Evolutionary conservation across 2,113 vertebrate species (phyloP).

Genomic region (Mastomys coucha): DNA sequence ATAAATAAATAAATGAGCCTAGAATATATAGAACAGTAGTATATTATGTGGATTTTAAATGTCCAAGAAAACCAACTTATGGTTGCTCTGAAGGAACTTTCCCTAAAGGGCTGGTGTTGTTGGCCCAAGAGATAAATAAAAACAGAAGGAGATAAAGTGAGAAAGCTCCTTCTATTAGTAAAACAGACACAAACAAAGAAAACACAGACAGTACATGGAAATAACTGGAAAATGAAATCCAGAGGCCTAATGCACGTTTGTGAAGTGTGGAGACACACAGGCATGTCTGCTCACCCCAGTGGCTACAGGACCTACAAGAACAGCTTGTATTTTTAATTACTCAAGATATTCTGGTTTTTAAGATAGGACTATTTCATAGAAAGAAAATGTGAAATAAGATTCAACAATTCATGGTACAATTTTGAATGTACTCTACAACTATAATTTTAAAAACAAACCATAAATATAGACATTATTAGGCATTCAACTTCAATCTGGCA

Average conservation of each 20-base stretch:
- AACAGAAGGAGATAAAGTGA: neutral
- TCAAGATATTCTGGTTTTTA: slow-evolving; percentile 33
- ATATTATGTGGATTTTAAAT: neutral
- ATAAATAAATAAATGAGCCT: neutral
- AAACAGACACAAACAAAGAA: neutral
- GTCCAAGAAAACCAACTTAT: neutral
- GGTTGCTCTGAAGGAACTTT: neutral
- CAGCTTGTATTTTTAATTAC: slow-evolving; percentile 25
- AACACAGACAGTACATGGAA: slow-evolving; percentile 7
- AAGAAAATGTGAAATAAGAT: slow-evolving; percentile 18
- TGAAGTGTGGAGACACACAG: neutral
- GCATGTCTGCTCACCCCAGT: neutral
- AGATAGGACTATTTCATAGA: slow-evolving; percentile 29
- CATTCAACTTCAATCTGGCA: slow-evolving; percentile 52
- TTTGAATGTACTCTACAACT: neutral
- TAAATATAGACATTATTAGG: slow-evolving; percentile 26
- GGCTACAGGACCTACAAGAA: neutral
- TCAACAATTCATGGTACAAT: slow-evolving; percentile 20
- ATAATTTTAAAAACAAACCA: slow-evolving; percentile 12
- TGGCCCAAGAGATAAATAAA: slow-evolving; percentile 33
- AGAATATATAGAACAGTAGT: neutral
- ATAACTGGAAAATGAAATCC: neutral
- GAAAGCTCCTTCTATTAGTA: neutral
- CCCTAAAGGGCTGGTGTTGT: neutral
- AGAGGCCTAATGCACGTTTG: neutral